Base-by-base conservation (phyloP, 2,797 vertebrate species). In the Telmatherina bonti region DNA sequence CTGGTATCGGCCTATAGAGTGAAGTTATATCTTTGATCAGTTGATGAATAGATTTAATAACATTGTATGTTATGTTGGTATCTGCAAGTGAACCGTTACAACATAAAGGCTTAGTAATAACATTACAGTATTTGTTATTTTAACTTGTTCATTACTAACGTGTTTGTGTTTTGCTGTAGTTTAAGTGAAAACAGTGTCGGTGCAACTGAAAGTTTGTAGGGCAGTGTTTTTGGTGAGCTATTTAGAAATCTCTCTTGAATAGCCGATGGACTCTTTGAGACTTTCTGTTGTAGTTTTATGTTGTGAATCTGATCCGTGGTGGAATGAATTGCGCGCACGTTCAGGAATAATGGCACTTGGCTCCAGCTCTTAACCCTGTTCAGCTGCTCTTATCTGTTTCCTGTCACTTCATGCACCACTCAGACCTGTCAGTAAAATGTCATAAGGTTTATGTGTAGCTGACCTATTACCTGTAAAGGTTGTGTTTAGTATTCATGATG, bases 381-480 rank as follows among this genome's bases (percentile, higher is more conserved):
- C 55, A 75, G 45, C 65, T 63, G 56, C 33, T 62, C 51, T 60
- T 59, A 67, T 75, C 70, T 52, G 30, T 56, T 54, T 7, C 7
- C 26, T 35, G 22, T 67, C 62, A 78, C 65, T 59, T n/a, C 29
- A 57, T 27, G 60, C 53, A 62, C 59, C 43, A 47, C 22, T 6
- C 55, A 67, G 24, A 58, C 31, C 4, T 2, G 47, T 47, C 38
- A 41, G 13, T 12, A n/a, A 57, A 38, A 59, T 51, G 41, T 24
- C 1, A 2, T 5, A 20, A 26, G 13, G 33, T 58, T 71, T 22
- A 51, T 5, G 13, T 41, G 7, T 43, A 52, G 38, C 16, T 43
- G 12, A 20, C 35, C 0, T 15, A 4, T 45, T 27, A 16, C 54
- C 6, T 67, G 8, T 56, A 8, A 61, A 62, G 67, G 29, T 73